Base-by-base conservation (phyloP, 92 coral and sea anemone genomes). In the Plumapathes pennacea region DNA sequence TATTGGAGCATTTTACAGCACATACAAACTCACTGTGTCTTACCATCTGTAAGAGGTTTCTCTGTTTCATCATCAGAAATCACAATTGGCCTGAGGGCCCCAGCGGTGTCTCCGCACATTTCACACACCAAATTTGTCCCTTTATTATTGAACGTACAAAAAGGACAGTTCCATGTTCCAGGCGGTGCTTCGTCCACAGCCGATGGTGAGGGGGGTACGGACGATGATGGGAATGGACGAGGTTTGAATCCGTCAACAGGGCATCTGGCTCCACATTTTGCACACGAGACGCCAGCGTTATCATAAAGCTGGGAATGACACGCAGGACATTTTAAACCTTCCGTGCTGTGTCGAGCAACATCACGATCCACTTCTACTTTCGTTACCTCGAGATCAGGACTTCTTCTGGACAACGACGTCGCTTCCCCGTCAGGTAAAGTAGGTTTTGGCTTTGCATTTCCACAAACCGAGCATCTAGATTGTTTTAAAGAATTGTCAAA, bases 201-300 rank as follows among this genome's bases (percentile, higher is more conserved):
- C 28, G 77, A 78, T 3, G 90, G 63, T 14, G 64, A 57, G 2
- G 81, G 66, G 27, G 85, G 85, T 15, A 89, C 58, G 19, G 98
- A 92, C n/a, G 97, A 89, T 30, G 89, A 74, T 8, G 99, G 99
- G 41, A 94, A 89, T 6, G 97, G 95, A 38, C 97, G 57, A 4
- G 99, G 99, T 57, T 94, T 94, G 25, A 94, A 94, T 18, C 97
- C 97, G n/a, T 84, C 88, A n/a, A 80, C 67, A 23, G 84, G 52
- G 50, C 99, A 94, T 25, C 76, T 85, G 0, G 79, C 65, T 0
- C 83, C 90, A 57, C 99, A 94, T 8, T 88, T 90, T n/a, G 76
- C 69, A 20, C 99, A 94, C 32, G n/a, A 30, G 13, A 57, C 31
- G 12, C 87, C 85, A 4, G 66, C 76, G 65, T 89, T 94, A 46